These are phyloP conservation scores for Tetrapedia diversipes DNA, from an alignment of 2,888 invertebrate species.

Conservation along the genomic window DNA sequence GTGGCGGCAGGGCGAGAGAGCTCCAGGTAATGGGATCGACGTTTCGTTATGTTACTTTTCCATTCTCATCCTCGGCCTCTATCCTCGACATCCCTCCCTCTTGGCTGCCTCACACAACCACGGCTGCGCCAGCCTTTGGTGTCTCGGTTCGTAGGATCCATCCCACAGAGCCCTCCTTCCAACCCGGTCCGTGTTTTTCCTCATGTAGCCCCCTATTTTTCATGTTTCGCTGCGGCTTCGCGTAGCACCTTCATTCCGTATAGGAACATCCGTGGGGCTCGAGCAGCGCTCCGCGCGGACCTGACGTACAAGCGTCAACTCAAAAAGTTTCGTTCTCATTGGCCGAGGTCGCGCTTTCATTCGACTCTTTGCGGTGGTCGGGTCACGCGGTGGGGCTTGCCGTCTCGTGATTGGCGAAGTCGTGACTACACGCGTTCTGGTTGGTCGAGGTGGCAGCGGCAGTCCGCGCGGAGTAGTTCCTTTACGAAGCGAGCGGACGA, in stretches of 20 bases:
- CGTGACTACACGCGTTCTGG: slow-evolving; percentile 25
- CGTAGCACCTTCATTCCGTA: slow-evolving; percentile 82
- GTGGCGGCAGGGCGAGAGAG: slow-evolving; percentile 66
- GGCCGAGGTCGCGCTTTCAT: slow-evolving; percentile 71
- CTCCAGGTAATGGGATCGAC: slow-evolving; percentile 82
- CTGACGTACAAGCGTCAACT: slow-evolving; percentile 63
- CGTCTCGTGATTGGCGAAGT: slow-evolving; percentile 68
- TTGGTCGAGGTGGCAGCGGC: slow-evolving; percentile 71
- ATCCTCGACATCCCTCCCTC: slow-evolving; percentile 66
- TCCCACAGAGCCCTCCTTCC: slow-evolving; percentile 65
- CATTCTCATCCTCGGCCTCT: slow-evolving; percentile 78
- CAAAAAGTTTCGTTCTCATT: slow-evolving; percentile 71
- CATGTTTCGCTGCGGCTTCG: slow-evolving; percentile 83
- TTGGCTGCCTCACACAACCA: slow-evolving; percentile 58
- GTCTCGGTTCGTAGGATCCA: slow-evolving; percentile 75
- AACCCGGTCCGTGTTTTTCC: slow-evolving; percentile 80
- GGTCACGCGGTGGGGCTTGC: slow-evolving; percentile 37
- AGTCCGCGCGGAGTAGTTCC: slow-evolving; percentile 79
- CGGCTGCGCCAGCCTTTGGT: slow-evolving; percentile 70
- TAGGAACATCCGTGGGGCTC: slow-evolving; percentile 66
- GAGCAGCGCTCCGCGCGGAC: slow-evolving; percentile 78
- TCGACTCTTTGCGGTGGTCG: slow-evolving; percentile 68
- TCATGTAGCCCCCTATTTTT: slow-evolving; percentile 83
- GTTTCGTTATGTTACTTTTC: slow-evolving; percentile 83
- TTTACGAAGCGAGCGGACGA: slow-evolving; percentile 80